phyloP scores from a whole-genome alignment of 2,797 vertebrate genomes.

The Novumbra hubbsi region DNA sequence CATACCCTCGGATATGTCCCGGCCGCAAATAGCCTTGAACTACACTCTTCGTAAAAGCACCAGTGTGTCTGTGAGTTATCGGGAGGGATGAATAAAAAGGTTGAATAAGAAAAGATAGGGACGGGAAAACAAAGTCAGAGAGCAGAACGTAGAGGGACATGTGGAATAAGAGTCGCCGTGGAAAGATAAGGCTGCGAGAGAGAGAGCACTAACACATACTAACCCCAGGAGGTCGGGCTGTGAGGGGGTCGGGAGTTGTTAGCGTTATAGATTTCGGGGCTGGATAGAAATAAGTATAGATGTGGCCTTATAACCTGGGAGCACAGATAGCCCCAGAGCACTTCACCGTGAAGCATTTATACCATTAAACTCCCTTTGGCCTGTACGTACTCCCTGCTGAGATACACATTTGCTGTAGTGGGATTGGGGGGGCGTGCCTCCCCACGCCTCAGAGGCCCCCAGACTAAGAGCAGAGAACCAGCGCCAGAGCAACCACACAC shows the following conservation, averaged over 20 bases:
- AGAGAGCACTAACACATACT: constrained; percentile 49
- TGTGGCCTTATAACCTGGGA: constrained; percentile 50
- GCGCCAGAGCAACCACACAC: constrained; percentile 51
- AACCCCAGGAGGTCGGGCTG: constrained; percentile 58
- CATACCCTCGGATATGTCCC: background rate
- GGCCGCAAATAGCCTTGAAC: background rate
- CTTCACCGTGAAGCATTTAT: constrained; percentile 63
- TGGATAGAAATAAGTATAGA: constrained; percentile 56
- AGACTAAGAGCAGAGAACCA: constrained; percentile 60
- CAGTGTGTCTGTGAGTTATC: constrained; percentile 24
- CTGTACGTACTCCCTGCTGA: constrained; percentile 54
- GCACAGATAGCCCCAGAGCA: constrained; percentile 47
- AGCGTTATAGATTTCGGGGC: constrained; percentile 58
- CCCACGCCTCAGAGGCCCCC: constrained; percentile 24
- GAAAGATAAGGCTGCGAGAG: background rate
- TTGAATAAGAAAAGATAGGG: constrained; percentile 8
- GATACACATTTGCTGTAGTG: constrained; percentile 61
- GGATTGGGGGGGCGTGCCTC: constrained; percentile 52
- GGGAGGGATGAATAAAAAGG: background rate
- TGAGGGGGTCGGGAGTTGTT: background rate
- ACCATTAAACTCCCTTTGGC: constrained; percentile 66
- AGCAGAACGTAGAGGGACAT: constrained; percentile 45
- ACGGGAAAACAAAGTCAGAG: constrained; percentile 9
- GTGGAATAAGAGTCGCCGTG: constrained; percentile 29
- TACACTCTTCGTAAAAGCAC: background rate